These are phyloP conservation scores for Psittacula echo DNA, from an alignment of 2,797 vertebrate genomes.

Conservation along the genomic window DNA sequence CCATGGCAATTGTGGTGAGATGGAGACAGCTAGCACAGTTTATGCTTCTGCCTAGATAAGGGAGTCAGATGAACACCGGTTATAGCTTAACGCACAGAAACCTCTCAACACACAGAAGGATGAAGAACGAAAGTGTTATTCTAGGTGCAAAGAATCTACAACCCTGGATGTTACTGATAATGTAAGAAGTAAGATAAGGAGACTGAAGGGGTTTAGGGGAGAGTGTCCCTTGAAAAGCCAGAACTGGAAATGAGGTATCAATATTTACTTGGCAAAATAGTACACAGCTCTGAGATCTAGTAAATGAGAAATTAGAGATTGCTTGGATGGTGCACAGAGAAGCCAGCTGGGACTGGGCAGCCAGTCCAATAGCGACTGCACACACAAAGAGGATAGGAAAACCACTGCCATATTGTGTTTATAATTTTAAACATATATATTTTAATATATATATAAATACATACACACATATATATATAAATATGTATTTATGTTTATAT, in stretches of 20 bases:
- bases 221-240: neutral
- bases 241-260: neutral
- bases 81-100: neutral
- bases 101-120: neutral
- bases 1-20: neutral
- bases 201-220: neutral
- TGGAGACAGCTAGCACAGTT: neutral
- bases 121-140: neutral
- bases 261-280: neutral
- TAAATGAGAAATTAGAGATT: neutral
- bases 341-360: neutral
- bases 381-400: neutral
- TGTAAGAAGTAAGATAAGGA: neutral
- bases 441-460: neutral
- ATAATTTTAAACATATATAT: neutral
- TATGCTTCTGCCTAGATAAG: neutral
- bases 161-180: neutral
- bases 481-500: neutral
- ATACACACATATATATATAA: neutral
- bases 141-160: neutral
- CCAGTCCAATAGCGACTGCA: neutral
- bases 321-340: neutral
- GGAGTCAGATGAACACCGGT: neutral
- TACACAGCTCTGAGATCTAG: neutral
- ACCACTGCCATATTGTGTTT: neutral